Conservation (phyloP, 30 jellyfish, hydroid and myxozoan genomes). For the Chrysaora quinquecirrha region DNA sequence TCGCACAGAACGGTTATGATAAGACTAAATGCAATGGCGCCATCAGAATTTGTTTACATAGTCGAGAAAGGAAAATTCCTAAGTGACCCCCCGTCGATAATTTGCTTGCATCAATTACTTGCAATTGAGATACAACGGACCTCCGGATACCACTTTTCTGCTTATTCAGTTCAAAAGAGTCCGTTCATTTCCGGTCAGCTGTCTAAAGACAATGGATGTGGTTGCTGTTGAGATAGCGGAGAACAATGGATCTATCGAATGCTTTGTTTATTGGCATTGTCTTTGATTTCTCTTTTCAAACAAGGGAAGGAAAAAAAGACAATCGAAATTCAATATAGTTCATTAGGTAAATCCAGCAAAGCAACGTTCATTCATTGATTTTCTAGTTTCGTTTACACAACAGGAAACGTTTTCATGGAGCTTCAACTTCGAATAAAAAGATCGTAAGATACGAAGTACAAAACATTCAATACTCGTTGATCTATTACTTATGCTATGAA, state of each 20-base stretch:
- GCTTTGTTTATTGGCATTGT: slow-evolving; percentile 44
- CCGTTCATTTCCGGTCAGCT: slow-evolving; percentile 81
- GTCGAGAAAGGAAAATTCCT: slow-evolving; percentile 19
- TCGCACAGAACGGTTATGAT: too few relatives aligned
- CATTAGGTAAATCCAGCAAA: slow-evolving; percentile 54
- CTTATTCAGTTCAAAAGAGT: slow-evolving; percentile 27
- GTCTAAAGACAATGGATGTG: slow-evolving; percentile 53
- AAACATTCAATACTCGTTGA: too few relatives aligned
- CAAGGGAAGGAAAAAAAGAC: slow-evolving; percentile 62
- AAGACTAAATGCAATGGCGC: too few relatives aligned
- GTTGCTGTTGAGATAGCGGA: slow-evolving; percentile 37
- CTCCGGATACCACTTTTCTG: slow-evolving; percentile 66
- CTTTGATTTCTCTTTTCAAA: slow-evolving; percentile 59
- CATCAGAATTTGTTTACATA: slow-evolving; percentile 33
- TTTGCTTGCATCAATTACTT: slow-evolving; percentile 13
- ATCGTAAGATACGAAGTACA: not conserved
- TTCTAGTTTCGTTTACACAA: slow-evolving; percentile 58
- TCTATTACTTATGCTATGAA: too few relatives aligned
- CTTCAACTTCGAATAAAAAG: not conserved
- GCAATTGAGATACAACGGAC: slow-evolving; percentile 20
- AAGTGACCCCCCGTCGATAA: slow-evolving; percentile 46
- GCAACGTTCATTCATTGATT: slow-evolving; percentile 53
- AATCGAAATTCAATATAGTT: slow-evolving; percentile 51
- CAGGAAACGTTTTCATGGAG: slow-evolving; percentile 62
- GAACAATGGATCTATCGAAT: slow-evolving; percentile 23